Conservation (phyloP, 2,888 invertebrate species). For the Sepioteuthis lessoniana region DNA sequence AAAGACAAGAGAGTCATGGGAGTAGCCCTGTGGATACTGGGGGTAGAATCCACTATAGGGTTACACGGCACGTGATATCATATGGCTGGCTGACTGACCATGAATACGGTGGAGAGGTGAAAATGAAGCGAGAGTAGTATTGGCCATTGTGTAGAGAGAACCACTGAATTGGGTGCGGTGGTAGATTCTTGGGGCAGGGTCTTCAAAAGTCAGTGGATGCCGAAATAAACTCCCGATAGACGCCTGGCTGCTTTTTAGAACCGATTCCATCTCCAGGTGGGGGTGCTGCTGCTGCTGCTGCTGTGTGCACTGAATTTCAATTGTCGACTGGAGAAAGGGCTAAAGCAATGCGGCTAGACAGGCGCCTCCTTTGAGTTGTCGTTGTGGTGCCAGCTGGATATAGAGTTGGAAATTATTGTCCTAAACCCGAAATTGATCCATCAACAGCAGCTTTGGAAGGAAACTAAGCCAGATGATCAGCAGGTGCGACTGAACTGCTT, state of each 20-base stretch:
- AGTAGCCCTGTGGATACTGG: slow-evolving; percentile 55
- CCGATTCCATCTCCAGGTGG: slow-evolving; percentile 45
- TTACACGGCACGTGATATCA: slow-evolving; percentile 56
- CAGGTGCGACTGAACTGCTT: slow-evolving; percentile 41
- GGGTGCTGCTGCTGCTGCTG: slow-evolving; percentile 37
- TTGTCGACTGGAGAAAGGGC: neutral
- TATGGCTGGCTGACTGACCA: slow-evolving; percentile 54
- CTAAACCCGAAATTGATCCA: neutral
- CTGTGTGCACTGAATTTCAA: slow-evolving; percentile 41
- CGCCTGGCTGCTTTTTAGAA: slow-evolving; percentile 47
- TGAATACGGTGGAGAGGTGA: slow-evolving; percentile 56
- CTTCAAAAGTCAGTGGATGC: slow-evolving; percentile 61
- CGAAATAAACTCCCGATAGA: slow-evolving; percentile 58
- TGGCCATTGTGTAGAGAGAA: slow-evolving; percentile 45
- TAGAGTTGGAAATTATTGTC: neutral
- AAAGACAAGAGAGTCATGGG: slow-evolving; percentile 51
- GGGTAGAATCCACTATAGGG: slow-evolving; percentile 67
- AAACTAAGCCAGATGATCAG: slow-evolving; percentile 39
- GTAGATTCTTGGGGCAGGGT: slow-evolving; percentile 57
- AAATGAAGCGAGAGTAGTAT: slow-evolving; percentile 52
- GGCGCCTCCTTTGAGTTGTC: slow-evolving; percentile 38
- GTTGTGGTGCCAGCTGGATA: neutral
- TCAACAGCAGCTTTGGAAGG: slow-evolving; percentile 1
- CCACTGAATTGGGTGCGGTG: slow-evolving; percentile 50
- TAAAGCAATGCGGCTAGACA: slow-evolving; percentile 38